These are phyloP conservation scores for Pseudomyrmex gracilis DNA, from an alignment of 1,140 invertebrate species.

Conservation along the genomic window DNA sequence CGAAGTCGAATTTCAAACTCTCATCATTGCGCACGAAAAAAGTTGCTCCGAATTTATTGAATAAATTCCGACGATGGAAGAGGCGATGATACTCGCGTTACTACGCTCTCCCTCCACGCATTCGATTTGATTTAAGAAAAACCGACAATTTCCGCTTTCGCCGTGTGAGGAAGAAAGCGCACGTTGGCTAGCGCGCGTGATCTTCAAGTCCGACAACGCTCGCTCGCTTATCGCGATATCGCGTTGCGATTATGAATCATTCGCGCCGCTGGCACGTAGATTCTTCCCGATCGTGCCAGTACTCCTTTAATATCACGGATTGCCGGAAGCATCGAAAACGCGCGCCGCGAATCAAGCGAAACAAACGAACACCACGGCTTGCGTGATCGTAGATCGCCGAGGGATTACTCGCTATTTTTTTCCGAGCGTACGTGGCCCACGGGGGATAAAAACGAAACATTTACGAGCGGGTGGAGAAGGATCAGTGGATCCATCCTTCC, in stretches of 20 bases:
- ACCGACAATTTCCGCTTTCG: neutral
- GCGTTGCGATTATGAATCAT: slow-evolving; percentile 54
- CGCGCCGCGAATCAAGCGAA: neutral
- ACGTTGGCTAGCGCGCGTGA: neutral
- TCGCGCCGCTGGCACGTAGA: slow-evolving; percentile 5
- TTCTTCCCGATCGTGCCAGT: slow-evolving; percentile 6
- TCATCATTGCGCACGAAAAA: slow-evolving; percentile 18
- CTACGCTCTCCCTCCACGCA: neutral
- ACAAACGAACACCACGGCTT: neutral
- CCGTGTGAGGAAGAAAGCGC: slow-evolving; percentile 25
- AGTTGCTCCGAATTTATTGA: slow-evolving; percentile 52
- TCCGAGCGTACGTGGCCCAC: slow-evolving; percentile 46
- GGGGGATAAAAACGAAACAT: slow-evolving; percentile 67
- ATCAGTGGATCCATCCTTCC: slow-evolving; percentile 18
- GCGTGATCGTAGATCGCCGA: slow-evolving; percentile 65
- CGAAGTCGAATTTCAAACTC: slow-evolving; percentile 55
- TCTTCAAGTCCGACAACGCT: neutral
- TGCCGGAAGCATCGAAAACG: slow-evolving; percentile 36
- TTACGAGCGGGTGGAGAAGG: slow-evolving; percentile 39
- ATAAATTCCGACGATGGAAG: slow-evolving; percentile 39
- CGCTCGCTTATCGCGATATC: slow-evolving; percentile 49
- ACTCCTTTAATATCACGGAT: slow-evolving; percentile 57
- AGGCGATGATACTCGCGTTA: slow-evolving; percentile 48
- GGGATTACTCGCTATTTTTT: slow-evolving; percentile 67
- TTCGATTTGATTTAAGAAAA: neutral